Evolutionary conservation across 2,113 vertebrate species (phyloP), one percentile per base, ranked within the genome.

Genomic region (Lepus americanus): DNA sequence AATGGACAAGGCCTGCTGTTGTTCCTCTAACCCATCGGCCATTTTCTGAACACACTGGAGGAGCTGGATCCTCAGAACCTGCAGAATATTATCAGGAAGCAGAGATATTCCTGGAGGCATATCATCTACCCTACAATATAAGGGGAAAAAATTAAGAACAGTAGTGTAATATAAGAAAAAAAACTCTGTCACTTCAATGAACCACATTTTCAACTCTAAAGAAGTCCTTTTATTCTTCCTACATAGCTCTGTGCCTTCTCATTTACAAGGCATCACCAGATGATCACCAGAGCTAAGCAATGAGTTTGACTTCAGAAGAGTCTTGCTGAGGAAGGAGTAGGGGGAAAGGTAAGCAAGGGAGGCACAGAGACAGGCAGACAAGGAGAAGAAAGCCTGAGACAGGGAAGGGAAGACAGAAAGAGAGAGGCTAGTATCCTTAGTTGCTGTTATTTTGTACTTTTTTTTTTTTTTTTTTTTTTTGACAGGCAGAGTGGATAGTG

Each of bases 31-130:
- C 5, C 99, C 99, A 55, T 99, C 99, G 1, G 99, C 99, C 84
- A 99, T 99, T 97, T 99, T 99, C 98, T 99, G 99, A 96, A 99
- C 99, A 88, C 99, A 99, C 63, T 99, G 99, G 22, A 99, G 98
- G 94, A 99, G 98, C 98, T 99, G 99, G 63, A 99, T 98, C 88
- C 99, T 98, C 94, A 99, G 96, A 92, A 99, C 99, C 98, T 99
- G 99, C 90, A 99, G 98, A 98, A 99, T 99, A 98, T 99, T 99
- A 98, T 99, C 99, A 49, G 99, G 99, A 91, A 99, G 99, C 96
- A 99, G 98, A 0, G 99, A 99, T 98, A 99, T 98, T 97, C 99
- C 99, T 0, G 99, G 99, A 5, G 99, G 99, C 23, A 99, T 76
- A 92, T 99, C 99, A 91, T 99, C 99, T 82, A 99, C 98, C 98